Evolutionary conservation across 2,888 invertebrate genomes (phyloP).

Genomic region (Nasonia oneida): DNA sequence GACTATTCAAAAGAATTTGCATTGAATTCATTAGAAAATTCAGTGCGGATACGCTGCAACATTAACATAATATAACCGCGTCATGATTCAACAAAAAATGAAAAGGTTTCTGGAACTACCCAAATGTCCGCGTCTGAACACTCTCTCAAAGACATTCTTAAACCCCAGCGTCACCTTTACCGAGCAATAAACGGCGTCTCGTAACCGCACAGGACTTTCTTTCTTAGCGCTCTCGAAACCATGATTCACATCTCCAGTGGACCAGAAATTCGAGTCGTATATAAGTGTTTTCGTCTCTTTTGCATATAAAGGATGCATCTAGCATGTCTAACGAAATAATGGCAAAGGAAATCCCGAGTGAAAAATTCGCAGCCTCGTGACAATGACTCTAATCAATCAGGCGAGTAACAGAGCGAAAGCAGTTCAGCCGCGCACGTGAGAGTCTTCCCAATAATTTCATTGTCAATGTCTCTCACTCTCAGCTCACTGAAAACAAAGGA

Average conservation of each 20-base stretch:
- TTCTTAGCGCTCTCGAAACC: background rate
- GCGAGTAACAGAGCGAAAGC: background rate
- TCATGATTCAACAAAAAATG: background rate
- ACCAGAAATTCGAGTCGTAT: background rate
- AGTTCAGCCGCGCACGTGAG: background rate
- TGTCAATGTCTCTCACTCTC: background rate
- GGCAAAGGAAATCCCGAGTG: too few species aligned
- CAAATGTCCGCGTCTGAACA: constrained; percentile 9
- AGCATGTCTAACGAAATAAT: too few species aligned
- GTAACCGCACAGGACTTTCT: constrained; percentile 54
- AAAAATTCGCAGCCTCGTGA: too few species aligned
- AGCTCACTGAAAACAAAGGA: background rate
- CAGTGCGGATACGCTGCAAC: too few species aligned
- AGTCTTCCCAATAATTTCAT: constrained; percentile 24
- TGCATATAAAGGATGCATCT: too few species aligned
- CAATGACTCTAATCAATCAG: background rate
- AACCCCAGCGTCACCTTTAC: constrained; percentile 45
- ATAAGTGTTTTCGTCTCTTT: too few species aligned
- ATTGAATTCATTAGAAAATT: background rate
- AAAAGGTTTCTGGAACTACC: background rate
- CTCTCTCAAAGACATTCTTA: constrained; percentile 41
- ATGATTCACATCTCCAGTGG: background rate
- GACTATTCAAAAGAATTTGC: background rate
- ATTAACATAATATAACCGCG: background rate
- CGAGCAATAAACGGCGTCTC: constrained; percentile 54